phyloP scores from a whole-genome alignment of 1,140 invertebrate species.

The Araneus ventricosus region DNA sequence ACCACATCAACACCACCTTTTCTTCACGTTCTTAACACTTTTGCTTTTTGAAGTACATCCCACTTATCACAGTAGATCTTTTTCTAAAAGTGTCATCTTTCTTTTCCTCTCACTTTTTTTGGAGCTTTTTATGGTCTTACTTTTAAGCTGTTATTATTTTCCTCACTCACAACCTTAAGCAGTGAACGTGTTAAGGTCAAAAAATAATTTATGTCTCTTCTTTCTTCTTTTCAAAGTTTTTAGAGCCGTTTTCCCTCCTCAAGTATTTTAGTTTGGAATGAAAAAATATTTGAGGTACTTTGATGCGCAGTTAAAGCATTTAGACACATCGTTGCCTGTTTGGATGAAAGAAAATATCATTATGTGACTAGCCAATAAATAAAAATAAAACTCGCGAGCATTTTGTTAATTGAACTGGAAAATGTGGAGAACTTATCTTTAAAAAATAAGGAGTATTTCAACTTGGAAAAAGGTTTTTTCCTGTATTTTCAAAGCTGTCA shows the following conservation, averaged over 20 bases:
- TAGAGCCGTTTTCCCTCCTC: neutral
- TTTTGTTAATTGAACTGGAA: no score
- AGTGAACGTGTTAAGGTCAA: neutral
- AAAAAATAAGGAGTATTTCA: no score
- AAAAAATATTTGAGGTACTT: neutral
- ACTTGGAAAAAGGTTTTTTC: no score
- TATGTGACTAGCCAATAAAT: neutral
- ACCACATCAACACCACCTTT: neutral
- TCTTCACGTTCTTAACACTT: neutral
- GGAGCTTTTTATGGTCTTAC: neutral
- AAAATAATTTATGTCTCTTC: constrained; percentile 9
- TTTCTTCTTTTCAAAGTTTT: neutral
- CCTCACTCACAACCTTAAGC: neutral
- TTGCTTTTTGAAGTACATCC: neutral
- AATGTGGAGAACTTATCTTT: no score
- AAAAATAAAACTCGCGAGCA: no score
- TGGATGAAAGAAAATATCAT: neutral
- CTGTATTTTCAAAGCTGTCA: no score
- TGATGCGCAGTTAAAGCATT: neutral
- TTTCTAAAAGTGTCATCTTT: neutral
- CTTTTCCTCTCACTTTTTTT: neutral
- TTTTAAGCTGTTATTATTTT: constrained; percentile 16
- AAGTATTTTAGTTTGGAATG: neutral
- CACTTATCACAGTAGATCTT: neutral
- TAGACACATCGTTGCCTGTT: neutral